Evolutionary conservation across 2,797 vertebrate genomes (phyloP).

Genomic region (Taeniopygia guttata): DNA sequence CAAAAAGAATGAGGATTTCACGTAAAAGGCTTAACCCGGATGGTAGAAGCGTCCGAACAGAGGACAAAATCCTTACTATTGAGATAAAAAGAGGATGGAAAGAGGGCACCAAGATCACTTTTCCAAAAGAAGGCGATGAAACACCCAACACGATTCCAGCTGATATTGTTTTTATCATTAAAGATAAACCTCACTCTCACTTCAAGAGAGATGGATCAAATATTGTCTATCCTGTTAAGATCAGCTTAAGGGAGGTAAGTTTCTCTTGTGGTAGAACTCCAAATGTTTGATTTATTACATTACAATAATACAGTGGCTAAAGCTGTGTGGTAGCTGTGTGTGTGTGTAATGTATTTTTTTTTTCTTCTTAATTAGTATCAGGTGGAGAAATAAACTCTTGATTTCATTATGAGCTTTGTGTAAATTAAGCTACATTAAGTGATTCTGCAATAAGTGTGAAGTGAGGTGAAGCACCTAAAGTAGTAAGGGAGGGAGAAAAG

Average conservation of each 20-base stretch:
- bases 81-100: conserved; percentile 99
- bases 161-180: conserved; percentile 97
- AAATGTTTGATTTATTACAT: background rate
- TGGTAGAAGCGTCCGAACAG: conserved; percentile 88
- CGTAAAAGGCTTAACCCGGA: conserved; percentile 93
- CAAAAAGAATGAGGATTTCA: conserved; percentile 98
- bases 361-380: background rate
- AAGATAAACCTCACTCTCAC: conserved; percentile 95
- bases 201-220: conserved; percentile 96
- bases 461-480: background rate
- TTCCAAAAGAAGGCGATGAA: conserved; percentile 96
- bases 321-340: background rate
- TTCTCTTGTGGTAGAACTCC: background rate
- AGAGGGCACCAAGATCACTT: conserved; percentile 98
- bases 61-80: conserved; percentile 97
- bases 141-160: conserved; percentile 91
- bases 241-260: conserved; percentile 94
- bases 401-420: background rate
- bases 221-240: conserved; percentile 91
- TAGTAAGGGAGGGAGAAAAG: background rate
- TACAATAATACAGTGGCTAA: background rate
- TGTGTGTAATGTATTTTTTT: background rate
- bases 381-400: background rate
- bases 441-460: background rate
- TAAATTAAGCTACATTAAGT: background rate